Evolutionary conservation across 1,140 invertebrate genomes (phyloP).

Genomic region (Dendrolimus kikuchii): DNA sequence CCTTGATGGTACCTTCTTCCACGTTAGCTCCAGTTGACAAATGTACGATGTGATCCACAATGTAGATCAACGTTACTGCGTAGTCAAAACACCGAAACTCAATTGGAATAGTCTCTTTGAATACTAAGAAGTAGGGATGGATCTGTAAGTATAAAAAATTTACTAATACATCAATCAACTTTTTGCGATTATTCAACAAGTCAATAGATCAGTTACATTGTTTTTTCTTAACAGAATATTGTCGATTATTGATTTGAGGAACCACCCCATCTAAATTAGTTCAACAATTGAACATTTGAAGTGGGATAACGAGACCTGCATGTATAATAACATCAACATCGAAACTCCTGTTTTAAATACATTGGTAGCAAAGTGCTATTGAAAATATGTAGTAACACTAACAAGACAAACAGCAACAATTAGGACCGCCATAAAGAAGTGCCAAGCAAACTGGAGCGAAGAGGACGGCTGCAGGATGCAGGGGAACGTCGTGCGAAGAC

Average conservation of each 20-base stretch:
- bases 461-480: constrained; percentile 51
- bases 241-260: too few species aligned
- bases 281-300: too few species aligned
- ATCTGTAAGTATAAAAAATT: constrained; percentile 23
- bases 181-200: too few species aligned
- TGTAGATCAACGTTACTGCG: constrained; percentile 29
- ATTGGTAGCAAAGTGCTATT: too few species aligned
- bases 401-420: constrained; percentile 37
- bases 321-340: too few species aligned
- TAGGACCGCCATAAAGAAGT: constrained; percentile 31
- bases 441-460: constrained; percentile 38
- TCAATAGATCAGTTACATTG: too few species aligned
- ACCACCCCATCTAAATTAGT: too few species aligned
- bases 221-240: too few species aligned
- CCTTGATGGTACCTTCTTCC: constrained; percentile 39
- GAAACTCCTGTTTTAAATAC: too few species aligned
- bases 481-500: constrained; percentile 44
- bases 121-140: constrained; percentile 45
- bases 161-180: background rate
- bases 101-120: constrained; percentile 22
- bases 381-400: constrained; percentile 13
- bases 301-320: too few species aligned
- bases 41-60: constrained; percentile 38
- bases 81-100: constrained; percentile 44
- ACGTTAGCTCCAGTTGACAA: constrained; percentile 50